These are phyloP conservation scores for Vicugna pacos DNA, from an alignment of 2,113 vertebrate species.

Conservation along the genomic window DNA sequence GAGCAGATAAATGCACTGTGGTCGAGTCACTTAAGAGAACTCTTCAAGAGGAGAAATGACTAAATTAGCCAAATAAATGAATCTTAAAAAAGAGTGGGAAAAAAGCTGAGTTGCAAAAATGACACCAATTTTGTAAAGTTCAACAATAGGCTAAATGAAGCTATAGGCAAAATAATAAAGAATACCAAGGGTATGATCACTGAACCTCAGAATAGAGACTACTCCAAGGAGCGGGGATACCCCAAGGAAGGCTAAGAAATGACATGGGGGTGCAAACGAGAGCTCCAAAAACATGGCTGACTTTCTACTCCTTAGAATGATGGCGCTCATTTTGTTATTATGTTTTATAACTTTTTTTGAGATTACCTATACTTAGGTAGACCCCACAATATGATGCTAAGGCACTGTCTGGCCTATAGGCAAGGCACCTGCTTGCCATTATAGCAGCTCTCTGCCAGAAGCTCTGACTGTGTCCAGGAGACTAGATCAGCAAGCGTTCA, in stretches of 20 bases:
- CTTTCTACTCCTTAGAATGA: background rate
- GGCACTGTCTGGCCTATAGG: background rate
- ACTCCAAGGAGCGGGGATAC: background rate
- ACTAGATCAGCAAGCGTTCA: background rate
- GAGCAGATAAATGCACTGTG: background rate
- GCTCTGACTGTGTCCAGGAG: background rate
- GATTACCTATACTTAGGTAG: background rate
- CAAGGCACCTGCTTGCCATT: background rate
- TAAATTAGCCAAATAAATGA: background rate
- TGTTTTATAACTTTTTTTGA: constrained; percentile 22
- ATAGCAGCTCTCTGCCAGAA: background rate
- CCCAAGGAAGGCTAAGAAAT: background rate
- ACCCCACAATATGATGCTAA: background rate
- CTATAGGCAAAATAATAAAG: background rate
- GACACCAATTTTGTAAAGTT: background rate
- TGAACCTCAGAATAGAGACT: background rate
- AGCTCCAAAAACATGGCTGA: background rate
- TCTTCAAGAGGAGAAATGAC: background rate
- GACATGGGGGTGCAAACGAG: background rate
- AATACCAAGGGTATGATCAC: background rate
- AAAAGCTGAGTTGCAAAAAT: background rate
- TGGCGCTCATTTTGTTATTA: background rate
- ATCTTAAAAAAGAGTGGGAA: background rate
- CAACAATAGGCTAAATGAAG: background rate
- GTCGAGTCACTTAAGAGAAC: background rate